phyloP scores from a whole-genome alignment of 2,113 vertebrate genomes.

The Nematolebias whitei region DNA sequence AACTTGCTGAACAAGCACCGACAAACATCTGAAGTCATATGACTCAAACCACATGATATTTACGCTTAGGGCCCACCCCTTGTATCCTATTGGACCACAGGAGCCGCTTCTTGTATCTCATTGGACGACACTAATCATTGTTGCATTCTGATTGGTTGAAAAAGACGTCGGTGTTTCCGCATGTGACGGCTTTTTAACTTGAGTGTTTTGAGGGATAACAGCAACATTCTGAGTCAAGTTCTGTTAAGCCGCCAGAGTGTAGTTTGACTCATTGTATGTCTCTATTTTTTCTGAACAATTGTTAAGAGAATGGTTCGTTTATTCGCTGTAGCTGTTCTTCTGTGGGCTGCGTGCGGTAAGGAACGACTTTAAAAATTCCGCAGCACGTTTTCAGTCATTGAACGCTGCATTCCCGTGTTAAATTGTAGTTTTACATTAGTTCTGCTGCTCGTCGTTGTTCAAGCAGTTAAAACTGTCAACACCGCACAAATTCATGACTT shows the following conservation, averaged over 20 bases:
- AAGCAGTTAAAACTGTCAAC: too few species aligned
- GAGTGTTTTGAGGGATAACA: neutral
- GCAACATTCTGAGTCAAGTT: neutral
- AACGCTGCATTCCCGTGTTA: neutral
- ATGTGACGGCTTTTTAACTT: neutral
- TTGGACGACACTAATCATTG: conserved; percentile 11
- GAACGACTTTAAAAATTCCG: neutral
- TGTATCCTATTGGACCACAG: conserved; percentile 39
- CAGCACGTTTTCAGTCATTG: conserved; percentile 5
- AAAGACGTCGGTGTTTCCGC: fast-evolving
- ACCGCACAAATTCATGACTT: too few species aligned
- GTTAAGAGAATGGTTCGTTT: conserved; percentile 42
- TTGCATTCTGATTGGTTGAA: conserved; percentile 17
- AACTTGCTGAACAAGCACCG: neutral
- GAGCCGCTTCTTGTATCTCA: conserved; percentile 36
- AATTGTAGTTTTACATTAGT: too few species aligned
- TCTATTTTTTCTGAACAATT: neutral
- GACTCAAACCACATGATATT: conserved; percentile 50
- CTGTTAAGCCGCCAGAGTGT: neutral
- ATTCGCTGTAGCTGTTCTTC: conserved; percentile 31
- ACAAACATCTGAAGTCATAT: conserved; percentile 28
- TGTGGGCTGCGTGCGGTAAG: conserved; percentile 62
- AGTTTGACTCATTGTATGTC: neutral
- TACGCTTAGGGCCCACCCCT: neutral
- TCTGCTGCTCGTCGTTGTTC: neutral